Evolutionary conservation across 30 jellyfish, hydroid and myxozoan genomes (phyloP), one percentile per base, ranked within the genome.

Genomic region (Chrysaora quinquecirrha): DNA sequence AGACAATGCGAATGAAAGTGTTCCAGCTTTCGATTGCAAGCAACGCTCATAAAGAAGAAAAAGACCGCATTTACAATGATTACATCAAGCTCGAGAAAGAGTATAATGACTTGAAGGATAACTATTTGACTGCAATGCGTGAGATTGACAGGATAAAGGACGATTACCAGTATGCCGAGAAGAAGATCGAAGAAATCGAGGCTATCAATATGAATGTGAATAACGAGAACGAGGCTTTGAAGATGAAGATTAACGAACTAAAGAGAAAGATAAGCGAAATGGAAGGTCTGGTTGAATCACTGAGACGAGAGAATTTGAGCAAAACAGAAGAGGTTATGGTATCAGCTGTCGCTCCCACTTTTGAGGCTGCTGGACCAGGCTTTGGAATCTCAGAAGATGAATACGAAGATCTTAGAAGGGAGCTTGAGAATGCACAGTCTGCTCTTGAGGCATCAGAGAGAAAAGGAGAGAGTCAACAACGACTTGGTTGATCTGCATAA

Each of bases 391-490:
- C 94, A 19, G 87, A 70, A 12, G 89, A 80, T 14, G 97, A 93
- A 27, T 81, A 23, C 34, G 96, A 93, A 20, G 98, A 87, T 19
- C 87, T 93, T 32, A 82, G 91, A 38, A 71, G 50, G 58, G 65
- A 77, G 66, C 34, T 80, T 4, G 96, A 77, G 33, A 86, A 72
- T 29, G 73, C 93, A 1, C 71, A 64, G 52, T 27, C 85, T 24
- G 94, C 97, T 12, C 85, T 73, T 10, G 96, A 83, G 48, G 81
- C 75, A 6, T 85, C 97, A 1, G 98, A 93, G 64, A 30, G 98
- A 93, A 64, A 88, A 89, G 63, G 98, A 93, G 1, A 65, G 52
- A 3, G 48, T 93, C 64, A 96, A 60, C 58, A 34, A 66, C 30
- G 98, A 93, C 34, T 81, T 89, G 2, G 80, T 87, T 30, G 87